Base-by-base conservation (phyloP, 2,888 invertebrate species). In the Phengaris alcon region DNA sequence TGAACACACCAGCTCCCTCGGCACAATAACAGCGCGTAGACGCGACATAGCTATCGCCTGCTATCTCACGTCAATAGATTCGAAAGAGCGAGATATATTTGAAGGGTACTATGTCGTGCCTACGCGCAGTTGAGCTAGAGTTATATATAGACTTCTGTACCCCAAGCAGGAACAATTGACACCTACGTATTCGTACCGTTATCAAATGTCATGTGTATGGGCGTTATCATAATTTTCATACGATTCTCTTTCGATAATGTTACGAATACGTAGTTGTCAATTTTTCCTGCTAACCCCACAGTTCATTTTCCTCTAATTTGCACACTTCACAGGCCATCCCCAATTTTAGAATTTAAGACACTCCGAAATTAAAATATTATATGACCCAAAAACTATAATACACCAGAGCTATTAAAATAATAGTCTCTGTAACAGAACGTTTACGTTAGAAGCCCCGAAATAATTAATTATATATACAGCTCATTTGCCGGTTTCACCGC, bases 381-480 rank as follows among this genome's bases (percentile, higher is more conserved):
- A 8, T 48, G 48, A 48, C 48, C 48, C 48, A 48, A 1, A 48
- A 48, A 48, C 48, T 6, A 1, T 6, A 57, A 15, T 57, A 22
- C 15, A 57, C 57, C 15, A 22, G 9, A 59, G 22, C 59, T 59
- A 59, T 10, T 2, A 0, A 70, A 10, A 10, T 6, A 22, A 8
- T 22, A 51, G 70, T 70, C 10, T 52, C 51, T 70, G 52, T 52
- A 51, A 15, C 51, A 51, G 51, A 15, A 69, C 51, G 35, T 35
- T 22, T 64, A 35, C 64, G 64, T 35, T 35, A 64, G 64, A 15
- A 48, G 54, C 72, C 52, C 70, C 22, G 51, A 35, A 54, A 72
- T 54, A 72, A 72, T 72, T 72, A 72, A 52, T 72, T 72, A 72
- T 72, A 72, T 35, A 52, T 35, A 52, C 72, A 72, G 54, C 72